Evolutionary conservation across 2,888 invertebrate genomes (phyloP).

Genomic region (Nomada goodeniana): DNA sequence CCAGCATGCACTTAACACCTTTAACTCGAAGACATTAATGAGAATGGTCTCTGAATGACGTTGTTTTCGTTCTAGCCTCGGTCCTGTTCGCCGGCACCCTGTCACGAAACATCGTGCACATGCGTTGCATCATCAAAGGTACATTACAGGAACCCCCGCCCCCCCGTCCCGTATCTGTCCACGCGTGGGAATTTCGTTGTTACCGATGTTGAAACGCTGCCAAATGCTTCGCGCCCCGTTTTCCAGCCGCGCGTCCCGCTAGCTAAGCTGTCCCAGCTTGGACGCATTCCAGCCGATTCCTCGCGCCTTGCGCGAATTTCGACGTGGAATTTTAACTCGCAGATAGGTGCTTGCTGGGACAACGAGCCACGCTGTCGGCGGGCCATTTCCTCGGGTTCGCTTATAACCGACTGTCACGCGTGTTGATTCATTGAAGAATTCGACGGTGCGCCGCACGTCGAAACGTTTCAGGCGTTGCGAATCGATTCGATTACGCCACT

Average conservation of each 20-base stretch:
- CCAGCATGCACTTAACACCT: no score
- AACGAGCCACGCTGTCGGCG: conserved; percentile 51
- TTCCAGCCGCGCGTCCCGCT: conserved; percentile 47
- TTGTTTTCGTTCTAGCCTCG: conserved; percentile 52
- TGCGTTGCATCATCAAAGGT: conserved; percentile 79
- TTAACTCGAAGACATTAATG: neutral
- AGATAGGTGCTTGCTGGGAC: conserved; percentile 57
- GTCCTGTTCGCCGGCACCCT: conserved; percentile 66
- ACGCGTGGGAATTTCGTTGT: conserved; percentile 65
- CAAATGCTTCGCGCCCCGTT: conserved; percentile 65
- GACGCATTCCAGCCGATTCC: conserved; percentile 65
- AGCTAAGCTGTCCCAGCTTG: conserved; percentile 56
- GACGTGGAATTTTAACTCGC: conserved; percentile 42
- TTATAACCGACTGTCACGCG: conserved; percentile 42
- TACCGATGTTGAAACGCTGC: conserved; percentile 61
- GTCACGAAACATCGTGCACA: conserved; percentile 75
- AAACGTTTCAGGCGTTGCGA: neutral
- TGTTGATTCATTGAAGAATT: neutral
- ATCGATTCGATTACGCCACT: conserved; percentile 13
- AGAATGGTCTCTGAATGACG: conserved; percentile 5
- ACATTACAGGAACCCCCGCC: conserved; percentile 35
- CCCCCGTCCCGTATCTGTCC: conserved; percentile 31
- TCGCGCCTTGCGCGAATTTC: conserved; percentile 61
- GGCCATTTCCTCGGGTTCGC: conserved; percentile 34
- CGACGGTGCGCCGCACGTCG: conserved; percentile 6